Percentiles rank a stretch among this genome's conserved stretches.
These are phyloP conservation scores for Panthera tigris DNA, from an alignment of 2,113 vertebrate genomes.

Conservation along the genomic window DNA sequence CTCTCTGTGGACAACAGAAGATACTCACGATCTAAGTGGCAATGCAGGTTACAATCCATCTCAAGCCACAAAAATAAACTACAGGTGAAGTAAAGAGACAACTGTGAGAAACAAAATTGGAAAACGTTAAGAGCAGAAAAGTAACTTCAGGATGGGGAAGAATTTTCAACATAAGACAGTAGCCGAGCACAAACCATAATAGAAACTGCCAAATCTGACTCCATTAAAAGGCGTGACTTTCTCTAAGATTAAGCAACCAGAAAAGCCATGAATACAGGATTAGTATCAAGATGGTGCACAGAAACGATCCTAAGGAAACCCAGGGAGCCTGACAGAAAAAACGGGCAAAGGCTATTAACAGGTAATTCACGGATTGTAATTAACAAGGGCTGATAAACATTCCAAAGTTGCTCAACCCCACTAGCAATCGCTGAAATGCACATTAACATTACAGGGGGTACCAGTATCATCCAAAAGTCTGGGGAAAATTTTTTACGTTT, in stretches of 20 bases:
- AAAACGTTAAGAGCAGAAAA: background rate
- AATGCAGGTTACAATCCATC: background rate
- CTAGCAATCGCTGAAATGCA: background rate
- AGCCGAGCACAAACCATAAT: background rate
- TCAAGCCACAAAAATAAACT: background rate
- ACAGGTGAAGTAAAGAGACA: background rate
- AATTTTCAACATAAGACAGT: background rate
- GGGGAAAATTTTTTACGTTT: background rate
- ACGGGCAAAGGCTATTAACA: background rate
- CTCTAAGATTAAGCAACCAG: background rate
- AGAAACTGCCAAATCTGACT: constrained; percentile 10
- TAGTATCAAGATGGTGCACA: background rate
- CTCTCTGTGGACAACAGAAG: background rate
- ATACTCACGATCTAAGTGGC: background rate
- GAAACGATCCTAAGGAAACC: constrained; percentile 3
- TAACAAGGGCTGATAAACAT: background rate
- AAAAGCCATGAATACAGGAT: background rate
- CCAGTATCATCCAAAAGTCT: background rate
- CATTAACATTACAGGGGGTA: background rate
- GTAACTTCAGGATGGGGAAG: background rate
- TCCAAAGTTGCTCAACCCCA: background rate
- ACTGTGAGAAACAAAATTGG: background rate
- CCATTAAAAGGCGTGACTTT: background rate
- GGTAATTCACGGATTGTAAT: background rate
- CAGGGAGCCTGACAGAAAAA: background rate